phyloP scores from a whole-genome alignment of 2,888 invertebrate species.

The Apantesis nais region DNA sequence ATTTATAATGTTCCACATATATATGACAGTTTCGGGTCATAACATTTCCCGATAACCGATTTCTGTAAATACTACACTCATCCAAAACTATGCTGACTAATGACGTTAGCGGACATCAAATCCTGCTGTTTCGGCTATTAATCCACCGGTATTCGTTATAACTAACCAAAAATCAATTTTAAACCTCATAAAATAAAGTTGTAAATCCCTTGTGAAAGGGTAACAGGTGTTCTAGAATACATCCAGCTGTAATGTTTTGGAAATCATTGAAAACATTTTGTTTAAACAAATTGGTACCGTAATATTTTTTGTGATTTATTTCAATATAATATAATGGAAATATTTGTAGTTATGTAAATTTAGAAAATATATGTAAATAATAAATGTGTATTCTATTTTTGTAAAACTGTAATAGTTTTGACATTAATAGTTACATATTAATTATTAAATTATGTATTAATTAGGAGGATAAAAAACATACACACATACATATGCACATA shows the following conservation, averaged over 20 bases:
- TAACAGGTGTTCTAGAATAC: slow-evolving; percentile 27
- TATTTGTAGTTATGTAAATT: background rate
- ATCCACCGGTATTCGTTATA: slow-evolving; percentile 10
- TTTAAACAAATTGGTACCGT: slow-evolving; percentile 23
- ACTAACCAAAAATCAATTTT: slow-evolving; percentile 24
- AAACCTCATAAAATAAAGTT: slow-evolving; percentile 18
- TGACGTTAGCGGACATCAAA: slow-evolving; percentile 21
- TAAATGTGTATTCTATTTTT: too few species aligned
- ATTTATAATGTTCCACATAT: slow-evolving; percentile 3
- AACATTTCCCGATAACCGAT: slow-evolving; percentile 13
- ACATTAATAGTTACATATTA: too few species aligned
- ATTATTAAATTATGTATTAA: too few species aligned
- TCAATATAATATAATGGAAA: slow-evolving; percentile 21
- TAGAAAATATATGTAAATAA: background rate
- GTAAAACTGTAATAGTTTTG: background rate
- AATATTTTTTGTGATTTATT: slow-evolving; percentile 18
- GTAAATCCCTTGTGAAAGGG: slow-evolving; percentile 20
- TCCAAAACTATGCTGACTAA: slow-evolving; percentile 6
- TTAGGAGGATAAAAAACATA: too few species aligned
- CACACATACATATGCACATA: background rate
- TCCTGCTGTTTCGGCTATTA: slow-evolving; percentile 16
- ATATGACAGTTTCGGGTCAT: slow-evolving; percentile 15
- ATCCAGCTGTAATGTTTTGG: slow-evolving; percentile 18
- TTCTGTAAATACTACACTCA: slow-evolving; percentile 7
- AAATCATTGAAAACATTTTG: slow-evolving; percentile 33